Base-by-base conservation (phyloP, 2,797 vertebrate genomes). In the Alauda arvensis region DNA sequence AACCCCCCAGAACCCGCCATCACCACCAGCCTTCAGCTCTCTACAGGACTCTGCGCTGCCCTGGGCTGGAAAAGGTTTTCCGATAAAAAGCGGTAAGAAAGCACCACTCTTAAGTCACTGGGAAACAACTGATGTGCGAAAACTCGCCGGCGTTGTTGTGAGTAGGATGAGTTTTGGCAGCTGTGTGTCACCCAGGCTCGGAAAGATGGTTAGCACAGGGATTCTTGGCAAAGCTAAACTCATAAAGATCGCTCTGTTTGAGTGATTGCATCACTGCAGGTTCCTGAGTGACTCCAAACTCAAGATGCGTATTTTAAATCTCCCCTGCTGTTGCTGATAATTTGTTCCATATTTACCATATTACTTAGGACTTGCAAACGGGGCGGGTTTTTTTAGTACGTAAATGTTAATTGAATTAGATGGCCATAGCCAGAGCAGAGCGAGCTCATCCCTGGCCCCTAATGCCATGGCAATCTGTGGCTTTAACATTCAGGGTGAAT, bases 301-400 rank as follows among this genome's bases (percentile, higher is more conserved):
- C 70, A 24, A 88, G 60, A 83, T 82, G 94, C 66, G n/a, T 77
- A 72, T 91, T 85, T 94, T 93, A 93, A 74, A 79, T 87, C 85
- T 93, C 81, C 89, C 95, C 96, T 93, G 95, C 92, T 94, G 94
- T 88, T 93, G 67, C n/a, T 94, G 95, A 85, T 96, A 95, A 96
- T 96, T 95, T 95, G 90, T 88, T 95, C 92, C 96, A 94, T 94
- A 95, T 93, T 97, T 96, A 87, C 96, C 79, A 40, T 91, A 91
- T 91, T 92, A 92, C 92, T 96, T 95, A 95, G 82, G 93, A 92
- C 93, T 96, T 95, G 94, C 89, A 95, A 97, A 94, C 87, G 78
- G 40, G 67, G 8, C 0, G 0, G 13, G 16, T 11, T 67, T 83
- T 78, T 88, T 92, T 86, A 92, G 83, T 53, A n/a, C 1, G 16